These are phyloP conservation scores for Macrotis lagotis DNA, from an alignment of 2,113 vertebrate genomes.

Conservation along the genomic window DNA sequence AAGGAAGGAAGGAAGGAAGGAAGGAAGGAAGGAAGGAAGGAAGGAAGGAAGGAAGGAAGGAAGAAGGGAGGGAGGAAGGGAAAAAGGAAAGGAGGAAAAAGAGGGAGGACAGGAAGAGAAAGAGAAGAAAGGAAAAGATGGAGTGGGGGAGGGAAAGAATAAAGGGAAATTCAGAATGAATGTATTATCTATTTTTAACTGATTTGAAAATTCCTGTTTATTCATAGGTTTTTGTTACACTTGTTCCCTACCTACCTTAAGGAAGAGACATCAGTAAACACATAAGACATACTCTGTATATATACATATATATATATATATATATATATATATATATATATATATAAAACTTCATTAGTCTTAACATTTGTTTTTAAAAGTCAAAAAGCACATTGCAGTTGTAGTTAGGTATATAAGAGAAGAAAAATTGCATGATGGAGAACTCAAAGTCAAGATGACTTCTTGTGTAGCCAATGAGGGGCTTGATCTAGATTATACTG, in stretches of 20 bases:
- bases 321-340: too few species aligned
- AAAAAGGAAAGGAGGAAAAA: neutral
- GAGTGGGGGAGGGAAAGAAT: too few species aligned
- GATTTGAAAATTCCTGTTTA: neutral
- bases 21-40: neutral
- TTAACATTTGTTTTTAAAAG: slow-evolving; percentile 36
- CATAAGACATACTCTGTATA: neutral
- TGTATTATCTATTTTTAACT: neutral
- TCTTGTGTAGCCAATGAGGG: neutral
- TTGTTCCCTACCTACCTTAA: neutral
- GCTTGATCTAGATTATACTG: neutral
- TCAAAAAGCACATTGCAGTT: neutral
- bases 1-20: neutral
- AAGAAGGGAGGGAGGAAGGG: too few species aligned
- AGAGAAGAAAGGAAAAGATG: accelerated
- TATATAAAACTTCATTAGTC: neutral
- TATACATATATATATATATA: too few species aligned
- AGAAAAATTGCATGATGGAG: neutral
- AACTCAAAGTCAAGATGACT: neutral
- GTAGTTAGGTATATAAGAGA: neutral
- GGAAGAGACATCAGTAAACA: neutral
- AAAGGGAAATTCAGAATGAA: neutral
- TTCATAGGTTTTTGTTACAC: neutral
- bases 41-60: neutral
- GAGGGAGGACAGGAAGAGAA: neutral